phyloP scores from a whole-genome alignment of 1,140 invertebrate species.

The Periplaneta americana region DNA sequence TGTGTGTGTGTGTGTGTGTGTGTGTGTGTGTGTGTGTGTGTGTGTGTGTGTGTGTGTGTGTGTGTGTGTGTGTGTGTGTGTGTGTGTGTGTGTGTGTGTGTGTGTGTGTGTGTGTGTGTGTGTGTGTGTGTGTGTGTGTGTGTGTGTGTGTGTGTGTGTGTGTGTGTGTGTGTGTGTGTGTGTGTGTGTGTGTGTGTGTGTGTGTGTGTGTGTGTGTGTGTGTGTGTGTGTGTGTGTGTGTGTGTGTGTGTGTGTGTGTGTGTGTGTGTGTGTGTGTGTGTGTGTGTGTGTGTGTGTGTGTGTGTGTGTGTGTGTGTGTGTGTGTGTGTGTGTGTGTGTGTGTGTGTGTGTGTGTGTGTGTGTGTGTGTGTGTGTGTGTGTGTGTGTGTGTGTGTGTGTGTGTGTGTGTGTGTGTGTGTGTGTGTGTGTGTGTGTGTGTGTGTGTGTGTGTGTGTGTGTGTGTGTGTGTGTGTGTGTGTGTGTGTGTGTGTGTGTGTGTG shows the following conservation, averaged over 20 bases:
- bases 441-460: not conserved
- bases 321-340: conserved; percentile 1
- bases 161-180: not conserved
- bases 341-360: not conserved
- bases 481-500: not conserved
- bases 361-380: not conserved
- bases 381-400: not conserved
- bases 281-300: not conserved
- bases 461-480: not conserved
- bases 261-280: not conserved
- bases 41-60: not conserved
- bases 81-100: not conserved
- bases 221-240: not conserved
- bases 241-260: not conserved
- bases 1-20: not conserved
- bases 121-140: not conserved
- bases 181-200: not conserved
- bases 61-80: not conserved
- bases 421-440: not conserved
- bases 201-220: not conserved
- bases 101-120: not conserved
- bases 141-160: not conserved
- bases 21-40: not conserved
- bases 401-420: not conserved
- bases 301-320: not conserved